Conservation (phyloP, 2,888 invertebrate species). For the Rugalucina vietnamica region DNA sequence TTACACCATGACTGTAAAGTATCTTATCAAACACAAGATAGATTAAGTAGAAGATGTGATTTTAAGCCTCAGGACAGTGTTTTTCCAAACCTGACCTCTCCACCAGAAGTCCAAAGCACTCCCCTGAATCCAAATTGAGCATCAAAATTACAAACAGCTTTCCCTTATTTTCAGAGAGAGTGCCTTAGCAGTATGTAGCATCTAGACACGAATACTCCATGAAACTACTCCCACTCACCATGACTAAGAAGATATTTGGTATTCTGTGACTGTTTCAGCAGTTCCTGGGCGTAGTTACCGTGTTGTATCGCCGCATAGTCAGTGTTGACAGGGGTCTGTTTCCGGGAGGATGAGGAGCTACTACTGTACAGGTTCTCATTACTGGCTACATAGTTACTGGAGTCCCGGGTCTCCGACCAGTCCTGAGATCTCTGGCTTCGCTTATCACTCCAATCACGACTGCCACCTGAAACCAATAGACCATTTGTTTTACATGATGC, state of each 20-base stretch:
- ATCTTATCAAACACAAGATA: too few species aligned
- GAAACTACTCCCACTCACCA: slow-evolving; percentile 56
- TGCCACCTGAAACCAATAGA: slow-evolving; percentile 55
- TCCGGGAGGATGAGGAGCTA: slow-evolving; percentile 41
- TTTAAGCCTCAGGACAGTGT: too few species aligned
- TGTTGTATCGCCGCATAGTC: slow-evolving; percentile 70
- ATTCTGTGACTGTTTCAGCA: slow-evolving; percentile 80
- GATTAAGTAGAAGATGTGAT: too few species aligned
- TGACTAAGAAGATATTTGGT: slow-evolving; percentile 78
- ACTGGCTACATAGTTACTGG: slow-evolving; percentile 30
- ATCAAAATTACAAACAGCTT: too few species aligned
- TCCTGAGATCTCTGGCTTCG: background rate
- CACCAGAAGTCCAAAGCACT: too few species aligned
- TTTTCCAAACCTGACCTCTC: too few species aligned
- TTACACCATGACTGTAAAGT: too few species aligned
- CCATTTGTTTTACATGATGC: too few species aligned
- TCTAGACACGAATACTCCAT: too few species aligned
- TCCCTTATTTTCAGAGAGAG: too few species aligned
- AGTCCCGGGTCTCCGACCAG: background rate
- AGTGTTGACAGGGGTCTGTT: slow-evolving; percentile 29
- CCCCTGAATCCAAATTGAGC: too few species aligned
- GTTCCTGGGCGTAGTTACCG: slow-evolving; percentile 77
- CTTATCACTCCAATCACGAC: slow-evolving; percentile 48
- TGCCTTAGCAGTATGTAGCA: too few species aligned
- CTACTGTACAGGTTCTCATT: slow-evolving; percentile 70